Percentiles rank a stretch among this genome's conserved stretches.
Evolutionary conservation across 2,113 vertebrate genomes (phyloP).

Genomic region (Apus apus): DNA sequence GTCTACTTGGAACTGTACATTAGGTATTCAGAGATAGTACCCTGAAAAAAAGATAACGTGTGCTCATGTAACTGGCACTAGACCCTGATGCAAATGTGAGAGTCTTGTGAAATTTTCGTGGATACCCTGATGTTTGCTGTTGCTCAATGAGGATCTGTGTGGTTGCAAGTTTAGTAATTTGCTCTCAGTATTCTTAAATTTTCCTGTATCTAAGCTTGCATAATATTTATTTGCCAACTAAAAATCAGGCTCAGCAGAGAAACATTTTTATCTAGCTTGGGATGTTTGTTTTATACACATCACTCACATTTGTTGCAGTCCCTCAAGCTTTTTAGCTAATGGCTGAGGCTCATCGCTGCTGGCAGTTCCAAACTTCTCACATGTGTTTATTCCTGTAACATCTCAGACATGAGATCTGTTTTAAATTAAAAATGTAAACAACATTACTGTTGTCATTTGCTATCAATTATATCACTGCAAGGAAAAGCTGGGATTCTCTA

Average conservation of each 20-base stretch:
- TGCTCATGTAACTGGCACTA: background rate
- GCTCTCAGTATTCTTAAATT: background rate
- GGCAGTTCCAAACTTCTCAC: background rate
- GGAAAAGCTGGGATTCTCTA: background rate
- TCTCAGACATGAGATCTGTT: slow-evolving; percentile 19
- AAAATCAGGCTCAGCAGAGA: background rate
- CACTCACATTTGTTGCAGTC: background rate
- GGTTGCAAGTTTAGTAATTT: background rate
- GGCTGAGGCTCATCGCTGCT: background rate
- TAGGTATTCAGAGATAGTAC: background rate
- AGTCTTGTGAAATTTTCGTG: background rate
- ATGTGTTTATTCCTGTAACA: background rate
- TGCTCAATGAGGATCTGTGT: background rate
- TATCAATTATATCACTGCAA: slow-evolving; percentile 13
- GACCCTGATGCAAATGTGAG: background rate
- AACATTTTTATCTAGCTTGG: background rate
- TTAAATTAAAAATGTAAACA: slow-evolving; percentile 24
- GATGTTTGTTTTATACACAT: background rate
- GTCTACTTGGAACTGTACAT: background rate
- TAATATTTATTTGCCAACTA: background rate
- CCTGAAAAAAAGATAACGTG: background rate
- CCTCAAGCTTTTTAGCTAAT: background rate
- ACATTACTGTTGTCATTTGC: background rate
- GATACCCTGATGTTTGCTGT: background rate
- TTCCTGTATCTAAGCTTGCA: background rate